phyloP scores from a whole-genome alignment of 2,888 invertebrate species.

The Linnaemya tessellans region DNA sequence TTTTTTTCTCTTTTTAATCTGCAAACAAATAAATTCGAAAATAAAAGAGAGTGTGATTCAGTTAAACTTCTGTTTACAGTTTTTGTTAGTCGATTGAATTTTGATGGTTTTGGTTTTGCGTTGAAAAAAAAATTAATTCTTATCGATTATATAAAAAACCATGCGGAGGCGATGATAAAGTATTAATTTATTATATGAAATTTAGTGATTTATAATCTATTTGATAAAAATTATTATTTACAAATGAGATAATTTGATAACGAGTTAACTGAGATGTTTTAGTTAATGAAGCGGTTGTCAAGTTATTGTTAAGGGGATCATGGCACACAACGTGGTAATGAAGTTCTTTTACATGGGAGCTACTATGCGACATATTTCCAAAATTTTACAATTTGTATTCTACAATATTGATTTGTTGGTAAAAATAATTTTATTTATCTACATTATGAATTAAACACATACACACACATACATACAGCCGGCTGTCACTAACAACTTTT shows the following conservation, averaged over 20 bases:
- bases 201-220: neutral
- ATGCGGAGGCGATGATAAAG: neutral
- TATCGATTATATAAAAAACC: constrained; percentile 4
- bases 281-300: neutral
- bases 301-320: neutral
- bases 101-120: neutral
- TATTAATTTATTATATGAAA: neutral
- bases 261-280: neutral
- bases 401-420: too few relatives aligned
- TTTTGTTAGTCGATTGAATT: neutral
- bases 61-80: neutral
- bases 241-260: neutral
- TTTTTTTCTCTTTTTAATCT: constrained; percentile 39
- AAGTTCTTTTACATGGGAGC: too few relatives aligned
- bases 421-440: too few relatives aligned
- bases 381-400: too few relatives aligned
- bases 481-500: too few relatives aligned
- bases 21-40: constrained; percentile 19
- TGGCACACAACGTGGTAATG: neutral
- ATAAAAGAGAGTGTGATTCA: neutral
- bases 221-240: constrained; percentile 15
- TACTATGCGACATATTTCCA: too few relatives aligned
- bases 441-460: too few relatives aligned
- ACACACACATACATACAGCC: too few relatives aligned
- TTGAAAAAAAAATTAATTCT: neutral